Conservation (phyloP, 2,797 vertebrate genomes). For the Amphiprion clarkii region DNA sequence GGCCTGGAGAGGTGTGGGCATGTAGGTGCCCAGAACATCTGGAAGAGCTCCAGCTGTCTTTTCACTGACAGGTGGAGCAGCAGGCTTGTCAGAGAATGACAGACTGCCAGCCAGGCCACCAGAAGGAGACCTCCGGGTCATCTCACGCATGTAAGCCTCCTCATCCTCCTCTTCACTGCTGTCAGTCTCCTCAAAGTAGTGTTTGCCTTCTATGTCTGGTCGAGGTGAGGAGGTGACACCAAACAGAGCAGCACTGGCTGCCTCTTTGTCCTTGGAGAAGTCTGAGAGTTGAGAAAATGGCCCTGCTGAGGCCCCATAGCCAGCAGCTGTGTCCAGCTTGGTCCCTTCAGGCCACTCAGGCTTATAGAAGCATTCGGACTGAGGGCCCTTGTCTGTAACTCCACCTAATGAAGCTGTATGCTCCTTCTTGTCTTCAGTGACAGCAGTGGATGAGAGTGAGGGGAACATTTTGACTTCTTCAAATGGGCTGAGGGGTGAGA, state of each 20-base stretch:
- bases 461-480: slow-evolving; percentile 85
- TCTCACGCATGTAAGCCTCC: slow-evolving; percentile 82
- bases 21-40: slow-evolving; percentile 82
- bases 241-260: slow-evolving; percentile 85
- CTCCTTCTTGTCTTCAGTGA: slow-evolving; percentile 80
- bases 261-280: slow-evolving; percentile 78
- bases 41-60: slow-evolving; percentile 69
- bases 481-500: slow-evolving; percentile 86
- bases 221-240: slow-evolving; percentile 87
- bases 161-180: slow-evolving; percentile 88
- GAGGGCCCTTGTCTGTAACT: slow-evolving; percentile 80
- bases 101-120: slow-evolving; percentile 43
- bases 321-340: slow-evolving; percentile 68
- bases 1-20: slow-evolving; percentile 68
- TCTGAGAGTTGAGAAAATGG: slow-evolving; percentile 76
- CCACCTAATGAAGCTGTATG: slow-evolving; percentile 61
- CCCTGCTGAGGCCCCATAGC: slow-evolving; percentile 67
- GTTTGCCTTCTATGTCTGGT: slow-evolving; percentile 83
- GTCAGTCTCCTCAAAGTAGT: slow-evolving; percentile 87
- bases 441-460: slow-evolving; percentile 71
- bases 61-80: slow-evolving; percentile 49
- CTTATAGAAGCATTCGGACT: slow-evolving; percentile 86
- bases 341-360: slow-evolving; percentile 79
- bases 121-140: slow-evolving; percentile 76
- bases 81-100: slow-evolving; percentile 73